Percentiles rank a stretch among this genome's conserved stretches.
Evolutionary conservation across 2,113 vertebrate species (phyloP).

Genomic region (Nymphicus hollandicus): DNA sequence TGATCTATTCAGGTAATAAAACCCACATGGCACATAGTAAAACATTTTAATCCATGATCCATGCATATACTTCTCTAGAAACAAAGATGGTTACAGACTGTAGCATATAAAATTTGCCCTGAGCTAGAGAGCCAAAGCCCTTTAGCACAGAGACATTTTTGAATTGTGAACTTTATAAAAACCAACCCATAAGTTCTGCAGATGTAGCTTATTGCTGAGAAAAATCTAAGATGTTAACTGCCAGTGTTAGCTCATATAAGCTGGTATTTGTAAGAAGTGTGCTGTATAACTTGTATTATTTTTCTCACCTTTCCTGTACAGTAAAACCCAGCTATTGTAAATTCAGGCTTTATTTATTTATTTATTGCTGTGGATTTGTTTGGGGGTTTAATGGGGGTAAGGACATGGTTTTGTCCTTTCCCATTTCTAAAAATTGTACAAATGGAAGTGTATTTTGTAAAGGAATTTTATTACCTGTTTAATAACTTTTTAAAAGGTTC

Average conservation of each 20-base stretch:
- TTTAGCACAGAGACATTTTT: slow-evolving; percentile 50
- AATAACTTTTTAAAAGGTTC: slow-evolving; percentile 61
- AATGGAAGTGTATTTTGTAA: slow-evolving; percentile 35
- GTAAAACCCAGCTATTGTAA: slow-evolving; percentile 31
- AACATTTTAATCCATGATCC: slow-evolving; percentile 60
- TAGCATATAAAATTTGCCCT: slow-evolving; percentile 59
- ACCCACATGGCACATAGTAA: slow-evolving; percentile 49
- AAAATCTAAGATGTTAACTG: slow-evolving; percentile 51
- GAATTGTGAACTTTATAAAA: slow-evolving; percentile 61
- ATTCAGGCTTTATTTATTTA: background rate
- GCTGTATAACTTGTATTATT: slow-evolving; percentile 50
- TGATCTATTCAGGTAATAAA: slow-evolving; percentile 67
- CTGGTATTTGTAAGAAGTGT: slow-evolving; percentile 31
- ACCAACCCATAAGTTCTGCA: slow-evolving; percentile 55
- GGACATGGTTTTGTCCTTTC: slow-evolving; percentile 7
- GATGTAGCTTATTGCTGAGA: slow-evolving; percentile 50
- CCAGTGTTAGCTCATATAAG: slow-evolving; percentile 44
- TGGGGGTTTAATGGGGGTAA: background rate
- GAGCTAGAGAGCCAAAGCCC: slow-evolving; percentile 41
- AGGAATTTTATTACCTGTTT: slow-evolving; percentile 55
- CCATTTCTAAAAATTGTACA: slow-evolving; percentile 14
- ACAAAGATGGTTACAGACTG: slow-evolving; percentile 61
- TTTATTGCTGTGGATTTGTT: background rate
- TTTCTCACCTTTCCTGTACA: slow-evolving; percentile 45
- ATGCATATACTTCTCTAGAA: slow-evolving; percentile 40